Evolutionary conservation across 2,113 vertebrate species (phyloP).

Genomic region (Leptosomus discolor): DNA sequence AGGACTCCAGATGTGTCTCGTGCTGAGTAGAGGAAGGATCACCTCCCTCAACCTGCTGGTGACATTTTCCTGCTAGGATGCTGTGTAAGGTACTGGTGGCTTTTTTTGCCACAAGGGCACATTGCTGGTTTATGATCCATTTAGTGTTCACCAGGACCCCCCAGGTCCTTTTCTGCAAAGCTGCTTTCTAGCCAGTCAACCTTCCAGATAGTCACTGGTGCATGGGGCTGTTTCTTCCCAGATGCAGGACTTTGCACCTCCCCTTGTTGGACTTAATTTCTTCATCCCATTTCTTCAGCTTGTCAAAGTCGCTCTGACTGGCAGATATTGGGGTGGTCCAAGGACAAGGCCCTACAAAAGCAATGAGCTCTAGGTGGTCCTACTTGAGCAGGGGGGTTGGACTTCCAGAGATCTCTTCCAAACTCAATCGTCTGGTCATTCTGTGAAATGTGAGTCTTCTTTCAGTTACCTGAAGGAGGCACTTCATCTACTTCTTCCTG

Average conservation of each 20-base stretch:
- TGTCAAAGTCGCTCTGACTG: background rate
- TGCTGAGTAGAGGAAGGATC: background rate
- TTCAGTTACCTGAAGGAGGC: background rate
- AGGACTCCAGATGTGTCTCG: background rate
- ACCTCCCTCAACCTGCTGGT: background rate
- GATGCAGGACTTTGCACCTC: background rate
- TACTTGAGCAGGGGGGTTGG: background rate
- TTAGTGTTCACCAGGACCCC: background rate
- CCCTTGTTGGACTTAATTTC: background rate
- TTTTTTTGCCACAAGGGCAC: background rate
- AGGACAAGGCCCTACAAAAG: background rate
- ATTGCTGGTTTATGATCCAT: background rate
- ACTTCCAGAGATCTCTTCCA: background rate
- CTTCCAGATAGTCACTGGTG: background rate
- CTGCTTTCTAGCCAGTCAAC: background rate
- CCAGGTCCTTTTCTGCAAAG: background rate
- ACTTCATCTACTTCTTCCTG: background rate
- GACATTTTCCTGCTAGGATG: background rate
- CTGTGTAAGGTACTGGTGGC: background rate
- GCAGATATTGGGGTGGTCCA: background rate
- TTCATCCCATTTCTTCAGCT: background rate
- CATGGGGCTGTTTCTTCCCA: background rate
- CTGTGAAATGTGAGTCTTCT: background rate
- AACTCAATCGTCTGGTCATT: background rate
- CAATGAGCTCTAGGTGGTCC: background rate